phyloP scores from a whole-genome alignment of 2,113 vertebrate species.

The Hiodon tergisus region DNA sequence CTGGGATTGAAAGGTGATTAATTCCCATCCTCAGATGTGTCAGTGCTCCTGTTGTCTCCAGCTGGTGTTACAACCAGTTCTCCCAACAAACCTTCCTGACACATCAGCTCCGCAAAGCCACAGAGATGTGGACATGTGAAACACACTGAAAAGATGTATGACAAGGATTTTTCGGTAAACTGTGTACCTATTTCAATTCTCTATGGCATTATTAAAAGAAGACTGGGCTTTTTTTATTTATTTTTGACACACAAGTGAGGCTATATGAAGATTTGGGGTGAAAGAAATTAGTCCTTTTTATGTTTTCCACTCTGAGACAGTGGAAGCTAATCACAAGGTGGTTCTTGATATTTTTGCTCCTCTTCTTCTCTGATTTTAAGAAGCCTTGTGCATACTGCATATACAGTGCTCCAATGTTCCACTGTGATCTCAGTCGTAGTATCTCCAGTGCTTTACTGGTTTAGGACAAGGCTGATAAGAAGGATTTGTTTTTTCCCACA shows the following conservation, averaged over 20 bases:
- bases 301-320: no score
- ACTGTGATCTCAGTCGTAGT: background rate
- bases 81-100: background rate
- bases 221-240: no score
- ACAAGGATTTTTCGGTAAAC: background rate
- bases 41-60: background rate
- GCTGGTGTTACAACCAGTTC: background rate
- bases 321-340: no score
- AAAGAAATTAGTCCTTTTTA: no score
- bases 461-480: conserved; percentile 38
- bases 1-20: conserved; percentile 22
- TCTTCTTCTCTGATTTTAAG: no score
- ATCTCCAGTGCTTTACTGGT: background rate
- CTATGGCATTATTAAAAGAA: no score
- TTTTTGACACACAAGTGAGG: no score
- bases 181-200: no score
- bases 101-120: background rate
- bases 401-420: background rate
- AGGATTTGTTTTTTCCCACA: conserved; percentile 47
- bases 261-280: no score
- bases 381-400: background rate
- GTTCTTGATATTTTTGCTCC: no score
- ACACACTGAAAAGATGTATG: background rate
- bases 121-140: no score
- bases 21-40: background rate